Base-by-base conservation (phyloP, 1,140 invertebrate genomes). In the Melipona quadrifasciata region DNA sequence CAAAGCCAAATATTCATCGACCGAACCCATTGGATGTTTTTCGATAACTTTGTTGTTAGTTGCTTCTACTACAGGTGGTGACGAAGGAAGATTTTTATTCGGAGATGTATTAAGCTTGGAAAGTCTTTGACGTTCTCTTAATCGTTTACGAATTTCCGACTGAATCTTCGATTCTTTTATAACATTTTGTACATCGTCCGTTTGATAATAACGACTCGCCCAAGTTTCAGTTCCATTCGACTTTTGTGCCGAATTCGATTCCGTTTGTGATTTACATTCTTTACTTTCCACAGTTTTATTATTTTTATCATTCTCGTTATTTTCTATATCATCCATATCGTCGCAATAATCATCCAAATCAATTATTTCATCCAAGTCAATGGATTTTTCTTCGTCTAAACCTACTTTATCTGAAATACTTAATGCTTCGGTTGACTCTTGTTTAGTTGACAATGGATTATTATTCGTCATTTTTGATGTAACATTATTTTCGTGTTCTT, bases 111-210 rank as follows among this genome's bases (percentile, higher is more conserved):
- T 92, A 64, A 94, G 81, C 86, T 94, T 95, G 11, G 88, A 90
- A 27, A 93, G 76, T 74, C 94, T 90, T 67, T 95, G 94, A 53
- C 94, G 90, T 87, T 95, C 94, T 53, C 94, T 82, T 65, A 95
- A 92, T 17, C 94, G 91, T 86, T 95, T 95, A 16, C 94, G 91
- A 80, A 95, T 95, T 88, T 95, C 94, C 1, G 94, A 95, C 27
- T 95, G 94, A 65, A 95, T 95, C 81, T 95, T 95, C 10, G 94
- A 95, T 81, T 95, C 94, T 88, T 94, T 95, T 77, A 95, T 95
- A 39, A 95, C 94, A 79, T 85, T 94, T 75, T 95, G 94, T 19
- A 95, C 94, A 78, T 94, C 94, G 19, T 95, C 94, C 34, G 94
- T 94, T 68, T 94, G 93, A 87, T 93, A 94, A 84, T 95, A 95